Base-by-base conservation (phyloP, 2,113 vertebrate species). In the Sardina pilchardus region DNA sequence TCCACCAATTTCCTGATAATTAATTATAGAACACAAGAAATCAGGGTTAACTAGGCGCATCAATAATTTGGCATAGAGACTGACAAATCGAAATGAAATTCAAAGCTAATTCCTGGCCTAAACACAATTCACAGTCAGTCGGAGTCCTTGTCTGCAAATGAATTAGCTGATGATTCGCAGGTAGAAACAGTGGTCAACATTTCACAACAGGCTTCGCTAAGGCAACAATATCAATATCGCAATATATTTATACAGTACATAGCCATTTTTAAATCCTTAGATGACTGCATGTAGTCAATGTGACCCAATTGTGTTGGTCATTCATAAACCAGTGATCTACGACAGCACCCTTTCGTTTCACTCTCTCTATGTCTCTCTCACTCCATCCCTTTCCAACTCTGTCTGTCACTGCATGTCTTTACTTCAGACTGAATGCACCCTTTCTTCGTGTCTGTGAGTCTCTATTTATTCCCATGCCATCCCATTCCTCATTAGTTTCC, bases 321-420 rank as follows among this genome's bases (percentile, higher is more conserved):
- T 78, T 78, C 71, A 78, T 78, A 34, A 78, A 78, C 71, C 71
- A 78, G 71, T 78, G 71, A 34, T 78, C 71, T 78, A 39, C 71
- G 19, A 34, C 71, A 36, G 71, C 71, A 78, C 71, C 39, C 34
- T 78, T 36, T 78, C 53, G 3, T 56, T 56, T 19, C 53, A 3
- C 53, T 17, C 71, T 36, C 71, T 36, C 30, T 78, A 6, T 0
- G 1, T 56, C 1, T 78, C 71, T 39, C 30, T 16, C 71, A 36
- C 30, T 34, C 14, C 21, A 24, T 78, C 71, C 0, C 71, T 78
- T 36, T 34, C 30, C 39, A 42, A 42, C 39, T 5, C 63, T 14
- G 0, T 78, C 30, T 34, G 14, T 78, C 71, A 17, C 71, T 78
- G 71, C 71, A 78, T 5, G 12, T 78, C 30, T 78, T 78, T 36